phyloP scores from a whole-genome alignment of 2,888 invertebrate genomes.

The Chymomyza amoena region DNA sequence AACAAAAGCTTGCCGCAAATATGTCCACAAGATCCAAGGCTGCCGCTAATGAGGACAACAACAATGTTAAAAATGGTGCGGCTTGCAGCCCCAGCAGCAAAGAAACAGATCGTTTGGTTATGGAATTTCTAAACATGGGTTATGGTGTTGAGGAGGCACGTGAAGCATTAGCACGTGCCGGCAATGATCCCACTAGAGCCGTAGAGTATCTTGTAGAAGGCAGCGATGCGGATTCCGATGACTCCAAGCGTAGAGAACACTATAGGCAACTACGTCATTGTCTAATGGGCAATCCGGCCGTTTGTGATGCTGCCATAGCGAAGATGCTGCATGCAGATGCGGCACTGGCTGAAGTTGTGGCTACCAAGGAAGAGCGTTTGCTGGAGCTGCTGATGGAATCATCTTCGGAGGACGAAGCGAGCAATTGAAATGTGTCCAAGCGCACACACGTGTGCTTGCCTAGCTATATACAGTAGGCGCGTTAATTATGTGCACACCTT shows the following conservation, averaged over 20 bases:
- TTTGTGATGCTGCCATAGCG: constrained; percentile 26
- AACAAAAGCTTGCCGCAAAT: not conserved
- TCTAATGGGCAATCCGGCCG: constrained; percentile 45
- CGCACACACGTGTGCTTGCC: too few species aligned
- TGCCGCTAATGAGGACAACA: not conserved
- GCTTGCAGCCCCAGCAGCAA: not conserved
- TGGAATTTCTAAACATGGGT: constrained; percentile 84
- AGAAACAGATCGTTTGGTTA: constrained; percentile 34
- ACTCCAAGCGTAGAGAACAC: constrained; percentile 27
- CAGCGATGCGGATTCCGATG: constrained; percentile 32
- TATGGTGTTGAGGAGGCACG: constrained; percentile 89
- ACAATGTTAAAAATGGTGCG: not conserved
- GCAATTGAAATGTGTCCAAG: not conserved
- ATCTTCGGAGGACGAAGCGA: constrained; percentile 9
- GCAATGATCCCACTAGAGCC: constrained; percentile 97
- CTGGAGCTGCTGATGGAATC: constrained; percentile 35
- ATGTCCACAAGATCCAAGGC: constrained; percentile 9
- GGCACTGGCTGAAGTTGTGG: not conserved
- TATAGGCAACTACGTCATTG: constrained; percentile 24
- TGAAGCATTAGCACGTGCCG: constrained; percentile 93
- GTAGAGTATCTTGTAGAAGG: constrained; percentile 96
- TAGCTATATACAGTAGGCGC: not conserved
- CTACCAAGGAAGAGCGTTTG: not conserved
- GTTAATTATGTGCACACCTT: too few species aligned
- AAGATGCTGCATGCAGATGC: constrained; percentile 29